Evolutionary conservation across 2,797 vertebrate species (phyloP).

Genomic region (Gila robusta): DNA sequence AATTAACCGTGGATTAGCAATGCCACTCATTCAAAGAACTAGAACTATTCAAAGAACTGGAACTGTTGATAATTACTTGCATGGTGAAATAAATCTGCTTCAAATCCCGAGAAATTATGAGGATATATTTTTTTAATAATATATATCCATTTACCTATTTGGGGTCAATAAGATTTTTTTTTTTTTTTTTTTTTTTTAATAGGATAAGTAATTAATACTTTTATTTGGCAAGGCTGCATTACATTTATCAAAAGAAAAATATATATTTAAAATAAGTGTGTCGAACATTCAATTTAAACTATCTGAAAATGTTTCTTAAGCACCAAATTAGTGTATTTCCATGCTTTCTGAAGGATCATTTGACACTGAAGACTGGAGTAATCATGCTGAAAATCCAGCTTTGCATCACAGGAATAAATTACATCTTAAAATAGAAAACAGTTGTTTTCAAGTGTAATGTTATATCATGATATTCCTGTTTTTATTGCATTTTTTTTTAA

Average conservation of each 20-base stretch:
- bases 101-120: neutral
- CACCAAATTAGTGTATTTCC: neutral
- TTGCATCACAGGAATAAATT: no score
- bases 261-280: no score
- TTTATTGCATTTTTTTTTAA: neutral
- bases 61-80: slow-evolving; percentile 4
- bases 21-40: slow-evolving; percentile 23
- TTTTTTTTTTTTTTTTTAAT: no score
- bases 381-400: neutral
- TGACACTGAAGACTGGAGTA: neutral
- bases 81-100: neutral
- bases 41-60: neutral
- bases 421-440: no score
- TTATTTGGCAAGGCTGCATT: no score
- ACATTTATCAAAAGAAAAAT: no score
- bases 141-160: neutral
- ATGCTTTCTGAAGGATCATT: neutral
- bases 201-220: no score
- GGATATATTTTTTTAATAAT: neutral
- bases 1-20: slow-evolving; percentile 14
- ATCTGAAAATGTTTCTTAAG: neutral
- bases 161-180: no score
- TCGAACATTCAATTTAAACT: no score
- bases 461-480: neutral
- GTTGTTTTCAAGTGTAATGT: neutral